Percentiles rank a stretch among this genome's conserved stretches.
Conservation (phyloP, 2,888 invertebrate species). For the Andrena camellia region DNA sequence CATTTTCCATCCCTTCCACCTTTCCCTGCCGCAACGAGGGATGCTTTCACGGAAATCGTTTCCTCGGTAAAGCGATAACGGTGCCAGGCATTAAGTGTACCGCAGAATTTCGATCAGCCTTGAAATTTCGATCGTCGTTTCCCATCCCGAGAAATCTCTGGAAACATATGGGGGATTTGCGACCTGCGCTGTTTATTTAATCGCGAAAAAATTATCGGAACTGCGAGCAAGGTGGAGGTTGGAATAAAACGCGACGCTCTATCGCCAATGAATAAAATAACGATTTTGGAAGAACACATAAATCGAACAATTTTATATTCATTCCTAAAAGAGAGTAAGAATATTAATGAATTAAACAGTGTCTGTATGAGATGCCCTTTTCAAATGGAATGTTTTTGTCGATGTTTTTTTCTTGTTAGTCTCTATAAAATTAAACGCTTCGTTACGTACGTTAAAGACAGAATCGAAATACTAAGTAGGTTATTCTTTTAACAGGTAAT, state of each 20-base stretch:
- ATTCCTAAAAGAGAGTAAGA: background rate
- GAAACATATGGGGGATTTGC: slow-evolving; percentile 12
- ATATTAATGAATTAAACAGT: background rate
- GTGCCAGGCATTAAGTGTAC: slow-evolving; percentile 28
- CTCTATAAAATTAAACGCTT: background rate
- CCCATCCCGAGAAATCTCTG: background rate
- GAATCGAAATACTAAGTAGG: no score
- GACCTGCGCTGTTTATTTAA: slow-evolving; percentile 25
- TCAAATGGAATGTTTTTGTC: background rate
- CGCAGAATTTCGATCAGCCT: slow-evolving; percentile 1
- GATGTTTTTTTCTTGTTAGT: background rate
- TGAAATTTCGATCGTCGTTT: slow-evolving; percentile 20
- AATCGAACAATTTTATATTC: background rate
- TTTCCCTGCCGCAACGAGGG: background rate
- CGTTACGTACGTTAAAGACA: no score
- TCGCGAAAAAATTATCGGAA: slow-evolving; percentile 22
- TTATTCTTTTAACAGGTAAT: no score
- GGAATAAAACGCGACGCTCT: background rate
- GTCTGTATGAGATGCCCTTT: background rate
- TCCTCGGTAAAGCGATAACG: slow-evolving; percentile 43
- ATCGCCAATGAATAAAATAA: background rate
- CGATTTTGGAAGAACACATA: background rate
- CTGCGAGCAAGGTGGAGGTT: no score
- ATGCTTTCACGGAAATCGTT: slow-evolving; percentile 54
- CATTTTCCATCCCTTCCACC: slow-evolving; percentile 32